These are phyloP conservation scores for Himalopsyche tibetana DNA, from an alignment of 2,888 invertebrate genomes.

Conservation along the genomic window DNA sequence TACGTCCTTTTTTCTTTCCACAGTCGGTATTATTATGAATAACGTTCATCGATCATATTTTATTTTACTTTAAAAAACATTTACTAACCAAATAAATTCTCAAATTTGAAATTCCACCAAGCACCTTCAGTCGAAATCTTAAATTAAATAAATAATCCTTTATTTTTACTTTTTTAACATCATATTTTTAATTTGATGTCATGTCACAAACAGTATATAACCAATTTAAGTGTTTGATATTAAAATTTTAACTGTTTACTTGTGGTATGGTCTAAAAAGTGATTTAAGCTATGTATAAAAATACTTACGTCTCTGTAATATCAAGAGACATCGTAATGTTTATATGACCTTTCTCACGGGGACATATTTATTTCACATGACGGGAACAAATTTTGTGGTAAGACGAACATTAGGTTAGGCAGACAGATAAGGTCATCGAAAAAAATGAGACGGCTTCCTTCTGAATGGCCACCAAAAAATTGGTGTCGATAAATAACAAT, in stretches of 20 bases:
- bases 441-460: conserved; percentile 47
- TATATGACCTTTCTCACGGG: neutral
- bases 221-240: too few species aligned
- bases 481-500: conserved; percentile 60
- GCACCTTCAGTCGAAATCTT: too few species aligned
- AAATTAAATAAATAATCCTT: too few species aligned
- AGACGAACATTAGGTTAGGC: neutral
- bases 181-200: too few species aligned
- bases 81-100: too few species aligned
- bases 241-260: neutral
- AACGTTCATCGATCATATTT: too few species aligned
- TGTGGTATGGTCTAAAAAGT: neutral
- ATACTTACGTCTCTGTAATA: neutral
- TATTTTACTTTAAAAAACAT: too few species aligned
- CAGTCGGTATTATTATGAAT: too few species aligned
- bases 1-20: too few species aligned
- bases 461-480: conserved; percentile 49
- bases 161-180: too few species aligned
- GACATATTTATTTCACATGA: neutral
- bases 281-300: neutral
- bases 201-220: too few species aligned
- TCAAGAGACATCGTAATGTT: neutral
- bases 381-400: conserved; percentile 1
- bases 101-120: too few species aligned
- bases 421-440: conserved; percentile 16